A percentile compares a stretch with the other conserved stretches of the same genome.
These are phyloP conservation scores for Tauraco hartlaubi DNA, from an alignment of 2,797 vertebrate genomes.

Conservation along the genomic window DNA sequence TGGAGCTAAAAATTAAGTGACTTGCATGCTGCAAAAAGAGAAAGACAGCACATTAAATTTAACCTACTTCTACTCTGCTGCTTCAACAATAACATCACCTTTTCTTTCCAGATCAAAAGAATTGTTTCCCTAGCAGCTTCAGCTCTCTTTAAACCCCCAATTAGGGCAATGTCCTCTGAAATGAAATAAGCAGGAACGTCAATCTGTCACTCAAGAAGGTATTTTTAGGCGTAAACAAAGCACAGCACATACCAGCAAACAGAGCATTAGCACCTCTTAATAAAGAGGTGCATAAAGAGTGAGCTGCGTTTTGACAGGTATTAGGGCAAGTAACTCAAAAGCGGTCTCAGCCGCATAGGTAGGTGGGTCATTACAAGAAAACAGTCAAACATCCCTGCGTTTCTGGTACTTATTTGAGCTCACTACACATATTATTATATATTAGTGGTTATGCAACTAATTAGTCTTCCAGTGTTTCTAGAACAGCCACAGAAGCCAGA, in stretches of 20 bases:
- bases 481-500: slow-evolving; percentile 22
- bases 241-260: background rate
- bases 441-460: background rate
- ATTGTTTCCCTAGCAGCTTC: background rate
- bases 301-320: background rate
- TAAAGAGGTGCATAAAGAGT: background rate
- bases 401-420: background rate
- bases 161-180: background rate
- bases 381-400: background rate
- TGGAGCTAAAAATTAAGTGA: background rate
- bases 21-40: background rate
- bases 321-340: background rate
- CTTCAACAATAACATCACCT: slow-evolving; percentile 3
- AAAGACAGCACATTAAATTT: background rate
- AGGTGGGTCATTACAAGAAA: background rate
- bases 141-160: background rate
- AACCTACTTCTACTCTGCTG: slow-evolving; percentile 24
- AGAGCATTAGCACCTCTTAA: background rate
- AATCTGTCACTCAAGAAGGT: background rate
- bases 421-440: background rate
- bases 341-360: background rate
- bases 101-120: background rate
- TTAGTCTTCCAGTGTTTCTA: background rate
- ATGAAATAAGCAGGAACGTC: background rate
- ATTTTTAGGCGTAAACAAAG: background rate